These are phyloP conservation scores for Oreochromis tanganicae DNA, from an alignment of 2,113 vertebrate genomes.

Conservation along the genomic window DNA sequence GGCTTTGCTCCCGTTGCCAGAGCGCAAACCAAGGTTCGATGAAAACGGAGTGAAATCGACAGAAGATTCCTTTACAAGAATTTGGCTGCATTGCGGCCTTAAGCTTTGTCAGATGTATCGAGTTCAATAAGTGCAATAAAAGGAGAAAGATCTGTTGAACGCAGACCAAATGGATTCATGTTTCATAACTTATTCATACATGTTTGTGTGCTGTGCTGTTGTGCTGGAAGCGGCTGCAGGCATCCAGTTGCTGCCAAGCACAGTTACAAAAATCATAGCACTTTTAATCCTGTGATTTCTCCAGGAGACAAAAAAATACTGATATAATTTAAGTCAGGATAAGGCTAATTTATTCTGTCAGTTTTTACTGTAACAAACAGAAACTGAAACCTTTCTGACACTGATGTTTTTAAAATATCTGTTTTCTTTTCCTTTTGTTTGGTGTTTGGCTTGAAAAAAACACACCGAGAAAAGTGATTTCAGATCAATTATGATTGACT, in stretches of 20 bases:
- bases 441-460: neutral
- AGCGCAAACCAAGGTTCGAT: slow-evolving; percentile 40
- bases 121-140: slow-evolving; percentile 40
- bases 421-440: neutral
- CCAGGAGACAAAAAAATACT: neutral
- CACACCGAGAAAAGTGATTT: neutral
- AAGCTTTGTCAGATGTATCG: slow-evolving; percentile 48
- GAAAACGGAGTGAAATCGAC: slow-evolving; percentile 46
- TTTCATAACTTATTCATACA: slow-evolving; percentile 3
- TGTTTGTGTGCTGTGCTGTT: neutral
- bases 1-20: slow-evolving; percentile 39
- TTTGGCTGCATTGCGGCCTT: slow-evolving; percentile 10
- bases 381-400: neutral
- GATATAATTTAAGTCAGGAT: neutral
- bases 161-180: slow-evolving; percentile 1
- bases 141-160: neutral
- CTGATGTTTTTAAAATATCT: neutral
- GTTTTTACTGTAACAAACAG: neutral
- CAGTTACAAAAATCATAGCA: neutral
- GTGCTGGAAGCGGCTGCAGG: neutral
- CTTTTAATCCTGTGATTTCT: neutral
- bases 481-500: neutral
- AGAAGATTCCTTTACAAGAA: slow-evolving; percentile 47
- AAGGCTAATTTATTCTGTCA: neutral
- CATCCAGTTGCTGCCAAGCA: slow-evolving; percentile 7